Base-by-base conservation (phyloP, 2,797 vertebrate species). In the Poecilia gillii region DNA sequence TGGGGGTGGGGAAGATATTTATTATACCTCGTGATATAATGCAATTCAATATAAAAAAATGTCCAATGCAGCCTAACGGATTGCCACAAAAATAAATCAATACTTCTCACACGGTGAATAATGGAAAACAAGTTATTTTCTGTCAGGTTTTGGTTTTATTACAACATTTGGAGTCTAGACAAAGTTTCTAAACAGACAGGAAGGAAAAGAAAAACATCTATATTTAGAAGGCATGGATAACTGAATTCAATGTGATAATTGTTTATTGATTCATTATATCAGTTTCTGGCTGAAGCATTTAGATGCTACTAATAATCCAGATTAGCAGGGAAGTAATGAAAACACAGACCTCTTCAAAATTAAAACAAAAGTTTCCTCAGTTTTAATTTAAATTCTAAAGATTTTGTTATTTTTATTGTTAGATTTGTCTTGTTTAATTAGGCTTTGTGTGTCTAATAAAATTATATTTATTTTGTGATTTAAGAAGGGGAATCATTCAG, bases 21-120 rank as follows among this genome's bases (percentile, higher is more conserved):
- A 81, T 79, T 79, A 81, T 73, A 81, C 33, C 55, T 68, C 81
- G 59, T 84, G 68, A 87, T 86, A 77, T 83, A 81, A 85, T 78
- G 28, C 41, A 66, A 72, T 77, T 74, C 53, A 80, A 41, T 72
- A 72, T 43, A 73, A 68, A 41, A 51, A 43, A 57, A 77, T 74
- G 12, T 13, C 49, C 51, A 51, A 39, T 39, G 25, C 57, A 87
- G n/a, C n/a, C 18, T 78, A 11, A 70, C 75, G 70, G 20, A 68
- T 72, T 2, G 33, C 14, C 51, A 73, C 14, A 6, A 51, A 76
- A 23, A 47, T 43, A 46, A 73, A 74, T 72, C 39, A 64, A 66
- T 64, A 51, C 25, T 41, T 41, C 23, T 43, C 39, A 43, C 20
- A 41, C 41, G 3, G 23, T 70, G 66, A 70, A 70, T 25, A 70